These are phyloP conservation scores for Tetramorium bicarinatum DNA, from an alignment of 2,888 invertebrate genomes.

Conservation along the genomic window DNA sequence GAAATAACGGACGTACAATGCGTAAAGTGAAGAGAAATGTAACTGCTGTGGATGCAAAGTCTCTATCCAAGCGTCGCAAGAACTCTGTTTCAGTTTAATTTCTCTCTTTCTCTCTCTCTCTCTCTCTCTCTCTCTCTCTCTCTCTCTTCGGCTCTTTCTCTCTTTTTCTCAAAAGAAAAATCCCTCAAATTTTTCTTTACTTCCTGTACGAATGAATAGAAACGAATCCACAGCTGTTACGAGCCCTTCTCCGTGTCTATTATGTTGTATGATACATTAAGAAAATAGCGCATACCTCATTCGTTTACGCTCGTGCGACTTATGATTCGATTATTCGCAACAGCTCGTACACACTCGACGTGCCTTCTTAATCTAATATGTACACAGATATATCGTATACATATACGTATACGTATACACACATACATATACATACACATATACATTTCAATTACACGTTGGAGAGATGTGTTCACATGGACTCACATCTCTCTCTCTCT, in stretches of 20 bases:
- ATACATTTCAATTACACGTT: slow-evolving; percentile 40
- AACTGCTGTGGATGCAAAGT: slow-evolving; percentile 17
- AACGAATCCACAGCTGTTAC: slow-evolving; percentile 7
- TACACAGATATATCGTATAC: slow-evolving; percentile 50
- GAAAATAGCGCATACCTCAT: slow-evolving; percentile 63
- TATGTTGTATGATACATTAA: slow-evolving; percentile 54
- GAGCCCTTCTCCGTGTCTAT: slow-evolving; percentile 30
- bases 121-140: neutral
- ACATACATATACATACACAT: slow-evolving; percentile 36
- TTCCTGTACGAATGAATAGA: neutral
- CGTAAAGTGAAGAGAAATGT: slow-evolving; percentile 27
- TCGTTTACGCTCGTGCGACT: slow-evolving; percentile 53
- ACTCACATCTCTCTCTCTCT: neutral
- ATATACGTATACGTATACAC: slow-evolving; percentile 43
- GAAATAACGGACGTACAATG: slow-evolving; percentile 58
- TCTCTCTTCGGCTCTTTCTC: neutral
- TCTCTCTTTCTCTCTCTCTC: neutral
- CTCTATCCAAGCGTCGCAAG: neutral
- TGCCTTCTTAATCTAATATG: slow-evolving; percentile 49
- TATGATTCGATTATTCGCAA: slow-evolving; percentile 32
- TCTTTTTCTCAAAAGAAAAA: neutral
- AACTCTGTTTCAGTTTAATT: neutral
- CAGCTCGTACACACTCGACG: slow-evolving; percentile 43
- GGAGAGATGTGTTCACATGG: slow-evolving; percentile 28
- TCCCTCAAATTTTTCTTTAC: neutral